These are phyloP conservation scores for Mareca strepera DNA, from an alignment of 2,797 vertebrate genomes.

Conservation along the genomic window DNA sequence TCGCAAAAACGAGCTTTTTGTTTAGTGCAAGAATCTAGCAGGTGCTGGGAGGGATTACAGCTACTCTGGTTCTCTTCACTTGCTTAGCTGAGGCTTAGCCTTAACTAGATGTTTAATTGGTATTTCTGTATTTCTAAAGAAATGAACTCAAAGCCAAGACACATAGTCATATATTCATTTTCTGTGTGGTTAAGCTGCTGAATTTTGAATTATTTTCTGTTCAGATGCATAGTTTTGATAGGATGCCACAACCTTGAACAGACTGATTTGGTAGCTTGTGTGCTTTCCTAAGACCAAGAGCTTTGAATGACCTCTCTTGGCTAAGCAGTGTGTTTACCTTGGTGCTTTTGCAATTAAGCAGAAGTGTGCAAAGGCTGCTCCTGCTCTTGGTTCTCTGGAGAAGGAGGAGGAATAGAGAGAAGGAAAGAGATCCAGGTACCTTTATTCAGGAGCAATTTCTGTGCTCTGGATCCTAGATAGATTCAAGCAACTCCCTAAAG, in stretches of 20 bases:
- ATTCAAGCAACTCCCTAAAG: neutral
- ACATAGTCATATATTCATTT: neutral
- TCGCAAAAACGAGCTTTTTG: neutral
- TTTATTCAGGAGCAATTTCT: neutral
- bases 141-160: neutral
- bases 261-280: neutral
- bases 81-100: neutral
- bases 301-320: neutral
- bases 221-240: neutral
- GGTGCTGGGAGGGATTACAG: neutral
- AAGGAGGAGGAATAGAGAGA: neutral
- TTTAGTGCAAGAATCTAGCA: neutral
- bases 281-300: neutral
- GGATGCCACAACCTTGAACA: neutral
- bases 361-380: neutral
- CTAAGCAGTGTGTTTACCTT: neutral
- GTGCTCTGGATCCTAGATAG: neutral
- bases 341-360: neutral
- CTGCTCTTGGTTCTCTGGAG: neutral
- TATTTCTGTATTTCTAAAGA: neutral
- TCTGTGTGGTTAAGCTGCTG: neutral
- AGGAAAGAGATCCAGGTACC: neutral
- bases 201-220: neutral
- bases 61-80: neutral
- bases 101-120: neutral